phyloP scores from a whole-genome alignment of 2,888 invertebrate species.

The Aspidiotus rigidus region DNA sequence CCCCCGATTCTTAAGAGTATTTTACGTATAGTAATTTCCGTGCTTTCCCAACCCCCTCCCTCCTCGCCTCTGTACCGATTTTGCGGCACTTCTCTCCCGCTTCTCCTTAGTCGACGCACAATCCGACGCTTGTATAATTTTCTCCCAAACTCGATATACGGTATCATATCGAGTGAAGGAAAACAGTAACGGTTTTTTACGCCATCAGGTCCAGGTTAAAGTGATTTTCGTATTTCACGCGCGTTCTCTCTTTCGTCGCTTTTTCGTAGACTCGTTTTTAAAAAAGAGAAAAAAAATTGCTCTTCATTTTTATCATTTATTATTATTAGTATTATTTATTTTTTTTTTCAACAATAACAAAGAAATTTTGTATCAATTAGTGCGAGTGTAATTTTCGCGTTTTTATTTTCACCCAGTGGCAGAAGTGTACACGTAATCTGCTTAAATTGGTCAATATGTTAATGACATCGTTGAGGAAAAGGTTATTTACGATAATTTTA shows the following conservation, averaged over 20 bases:
- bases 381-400: no score
- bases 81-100: no score
- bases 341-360: neutral
- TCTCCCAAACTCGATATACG: neutral
- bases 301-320: neutral
- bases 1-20: neutral
- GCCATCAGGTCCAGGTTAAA: neutral
- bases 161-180: neutral
- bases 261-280: no score
- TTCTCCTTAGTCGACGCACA: neutral
- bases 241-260: no score
- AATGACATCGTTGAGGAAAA: neutral
- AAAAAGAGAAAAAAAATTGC: neutral
- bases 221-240: neutral
- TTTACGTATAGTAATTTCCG: neutral
- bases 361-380: no score
- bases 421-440: no score
- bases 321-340: neutral
- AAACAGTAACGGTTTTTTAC: neutral
- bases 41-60: neutral
- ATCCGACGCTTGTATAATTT: constrained; percentile 1
- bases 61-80: no score
- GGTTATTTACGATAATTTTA: neutral
- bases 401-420: no score
- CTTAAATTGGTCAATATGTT: neutral